These are phyloP conservation scores for Aleiodes alternator DNA, from an alignment of 2,888 invertebrate species.

Conservation along the genomic window DNA sequence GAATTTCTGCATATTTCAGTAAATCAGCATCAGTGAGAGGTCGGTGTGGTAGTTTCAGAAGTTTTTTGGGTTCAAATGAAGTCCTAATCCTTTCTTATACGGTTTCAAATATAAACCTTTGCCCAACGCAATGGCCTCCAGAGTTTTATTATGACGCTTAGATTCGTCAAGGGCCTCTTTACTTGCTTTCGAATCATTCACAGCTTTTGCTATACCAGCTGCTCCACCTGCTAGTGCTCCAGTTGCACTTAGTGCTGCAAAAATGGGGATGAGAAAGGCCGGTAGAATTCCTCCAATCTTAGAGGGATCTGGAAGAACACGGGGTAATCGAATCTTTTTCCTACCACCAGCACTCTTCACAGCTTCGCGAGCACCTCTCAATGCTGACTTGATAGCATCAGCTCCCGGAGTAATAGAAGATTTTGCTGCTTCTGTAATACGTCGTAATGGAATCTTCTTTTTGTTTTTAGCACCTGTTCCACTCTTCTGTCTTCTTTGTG, in stretches of 20 bases:
- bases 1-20: too few relatives aligned
- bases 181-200: neutral
- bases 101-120: conserved; percentile 62
- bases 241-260: neutral
- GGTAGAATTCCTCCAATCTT: neutral
- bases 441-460: too few relatives aligned
- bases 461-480: neutral
- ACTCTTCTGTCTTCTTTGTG: too few relatives aligned
- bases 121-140: conserved; percentile 69
- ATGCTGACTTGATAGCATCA: conserved; percentile 43
- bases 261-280: neutral
- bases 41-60: conserved; percentile 57
- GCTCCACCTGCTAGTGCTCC: conserved; percentile 11
- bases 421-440: neutral
- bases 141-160: conserved; percentile 65
- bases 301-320: neutral
- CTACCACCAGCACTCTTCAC: conserved; percentile 49
- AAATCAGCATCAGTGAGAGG: too few relatives aligned
- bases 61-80: conserved; percentile 47
- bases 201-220: neutral
- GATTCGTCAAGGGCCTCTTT: conserved; percentile 54
- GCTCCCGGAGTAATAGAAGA: conserved; percentile 13
- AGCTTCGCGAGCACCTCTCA: conserved; percentile 46
- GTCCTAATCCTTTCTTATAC: conserved; percentile 53
- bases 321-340: conserved; percentile 48